phyloP scores from a whole-genome alignment of 2,113 vertebrate species.

The Mustela lutreola region DNA sequence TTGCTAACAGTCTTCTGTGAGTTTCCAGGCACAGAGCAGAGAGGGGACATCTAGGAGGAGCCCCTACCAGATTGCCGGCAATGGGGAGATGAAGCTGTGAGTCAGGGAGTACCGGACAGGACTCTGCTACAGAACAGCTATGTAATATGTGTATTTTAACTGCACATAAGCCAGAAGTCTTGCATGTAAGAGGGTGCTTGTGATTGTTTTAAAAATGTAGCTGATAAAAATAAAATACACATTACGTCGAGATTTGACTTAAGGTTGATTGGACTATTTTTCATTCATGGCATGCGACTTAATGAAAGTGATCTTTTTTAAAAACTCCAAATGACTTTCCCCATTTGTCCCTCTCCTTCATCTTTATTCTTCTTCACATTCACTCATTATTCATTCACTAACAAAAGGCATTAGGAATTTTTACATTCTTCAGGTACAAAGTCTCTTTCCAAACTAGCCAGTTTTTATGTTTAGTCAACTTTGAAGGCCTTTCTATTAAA shows the following conservation, averaged over 20 bases:
- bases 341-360: background rate
- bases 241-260: background rate
- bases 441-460: no score
- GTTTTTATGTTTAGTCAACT: no score
- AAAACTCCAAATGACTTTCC: background rate
- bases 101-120: background rate
- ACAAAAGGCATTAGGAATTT: no score
- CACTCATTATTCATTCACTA: no score
- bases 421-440: no score
- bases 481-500: no score
- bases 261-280: conserved; percentile 35
- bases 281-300: background rate
- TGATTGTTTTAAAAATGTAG: background rate
- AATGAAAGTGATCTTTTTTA: background rate
- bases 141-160: background rate
- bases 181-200: background rate
- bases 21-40: background rate
- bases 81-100: background rate
- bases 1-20: background rate
- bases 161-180: background rate
- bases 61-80: background rate
- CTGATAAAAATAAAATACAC: background rate
- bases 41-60: background rate
- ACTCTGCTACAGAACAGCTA: background rate
- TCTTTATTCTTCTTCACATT: no score